Conservation (phyloP, 2,113 vertebrate species). For the Paramisgurnus dabryanus region DNA sequence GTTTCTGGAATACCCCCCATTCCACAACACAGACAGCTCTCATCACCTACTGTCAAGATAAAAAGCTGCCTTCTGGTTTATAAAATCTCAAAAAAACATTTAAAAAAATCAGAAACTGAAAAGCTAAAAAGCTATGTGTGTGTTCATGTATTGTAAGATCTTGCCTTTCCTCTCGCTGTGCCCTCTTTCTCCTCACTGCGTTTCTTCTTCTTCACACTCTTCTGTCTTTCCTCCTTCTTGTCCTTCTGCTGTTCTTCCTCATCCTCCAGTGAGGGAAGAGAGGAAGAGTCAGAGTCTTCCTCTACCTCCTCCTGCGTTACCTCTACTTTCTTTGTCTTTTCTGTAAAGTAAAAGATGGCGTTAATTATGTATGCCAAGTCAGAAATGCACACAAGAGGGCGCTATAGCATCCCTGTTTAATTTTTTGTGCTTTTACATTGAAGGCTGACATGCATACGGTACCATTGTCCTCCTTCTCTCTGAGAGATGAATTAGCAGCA, state of each 20-base stretch:
- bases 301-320: slow-evolving; percentile 18
- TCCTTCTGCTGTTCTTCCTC: slow-evolving; percentile 40
- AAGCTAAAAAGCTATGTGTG: too few relatives aligned
- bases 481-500: not conserved
- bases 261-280: slow-evolving; percentile 68
- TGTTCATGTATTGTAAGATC: not conserved
- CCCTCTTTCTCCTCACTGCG: slow-evolving; percentile 44
- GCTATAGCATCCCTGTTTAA: not conserved
- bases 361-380: not conserved
- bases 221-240: slow-evolving; percentile 58
- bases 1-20: too few relatives aligned
- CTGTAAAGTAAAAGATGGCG: not conserved
- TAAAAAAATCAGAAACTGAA: too few relatives aligned
- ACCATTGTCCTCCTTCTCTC: slow-evolving; percentile 22
- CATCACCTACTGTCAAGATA: too few relatives aligned
- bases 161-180: slow-evolving; percentile 61
- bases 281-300: slow-evolving; percentile 65
- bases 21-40: too few relatives aligned
- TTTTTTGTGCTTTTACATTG: not conserved
- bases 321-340: not conserved
- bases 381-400: not conserved
- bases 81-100: too few relatives aligned
- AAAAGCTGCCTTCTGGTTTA: too few relatives aligned
- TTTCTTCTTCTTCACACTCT: slow-evolving; percentile 34
- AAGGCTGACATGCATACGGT: not conserved